Base-by-base conservation (phyloP, 2,888 invertebrate species). In the Hymenopus coronatus region DNA sequence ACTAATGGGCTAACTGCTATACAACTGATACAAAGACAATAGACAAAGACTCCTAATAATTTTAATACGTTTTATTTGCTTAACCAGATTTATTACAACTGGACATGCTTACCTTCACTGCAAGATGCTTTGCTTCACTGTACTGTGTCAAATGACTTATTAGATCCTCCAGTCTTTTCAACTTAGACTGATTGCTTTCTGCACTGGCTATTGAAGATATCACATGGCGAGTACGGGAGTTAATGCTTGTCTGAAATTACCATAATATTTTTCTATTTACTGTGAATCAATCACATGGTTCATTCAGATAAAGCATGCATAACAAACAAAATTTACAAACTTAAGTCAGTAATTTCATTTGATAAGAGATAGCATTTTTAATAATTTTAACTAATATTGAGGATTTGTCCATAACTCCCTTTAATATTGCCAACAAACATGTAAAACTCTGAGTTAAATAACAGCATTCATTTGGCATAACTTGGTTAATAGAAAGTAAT, bases 91-190 rank as follows among this genome's bases (percentile, higher is more conserved):
- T 83, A 28, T 15, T 15, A 28, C 14, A 83, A 15, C 3, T 83
- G 7, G n/a, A 27, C 8, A 83, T n/a, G 4, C 90, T 91, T 93
- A 96, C 96, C 94, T 96, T 97, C 85, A 96, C 95, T 90, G 97
- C 97, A 90, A 95, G 94, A 92, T 96, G 95, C 91, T 96, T 94
- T 4, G 97, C 95, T 91, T 97, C 96, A 0, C 97, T 97, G 93
- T 96, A 96, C 91, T 96, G 95, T 91, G 95, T 94, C n/a, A 98
- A 93, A 92, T 98, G 97, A 0, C 94, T 93, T 83, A 96, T 95
- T 85, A 98, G 94, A 91, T 96, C 96, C 91, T 96, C 96, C 0
- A 97, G 93, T 91, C 96, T 94, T 88, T 94, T 94, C 90, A 95
- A 93, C 90, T 94, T 94, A 4, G 96, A 95, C 28, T 94, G 93